Base-by-base conservation (phyloP, 2,113 vertebrate species). In the Myrmophylax atrothorax region DNA sequence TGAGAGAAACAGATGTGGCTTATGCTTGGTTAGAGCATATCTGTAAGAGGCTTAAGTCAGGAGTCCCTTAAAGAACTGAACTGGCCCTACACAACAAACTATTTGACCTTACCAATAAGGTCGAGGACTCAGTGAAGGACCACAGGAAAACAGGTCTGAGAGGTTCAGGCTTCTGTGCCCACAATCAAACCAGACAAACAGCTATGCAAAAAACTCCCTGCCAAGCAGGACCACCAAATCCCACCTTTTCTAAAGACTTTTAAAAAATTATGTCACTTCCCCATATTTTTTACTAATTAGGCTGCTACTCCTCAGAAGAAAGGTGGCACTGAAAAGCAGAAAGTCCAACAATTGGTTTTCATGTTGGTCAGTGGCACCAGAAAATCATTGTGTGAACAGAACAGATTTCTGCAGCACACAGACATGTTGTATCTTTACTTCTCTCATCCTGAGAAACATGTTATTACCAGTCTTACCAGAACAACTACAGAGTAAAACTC, bases 11-110 rank as follows among this genome's bases (percentile, higher is more conserved):
- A 90, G 72, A 81, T 44, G 88, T 47, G 8, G 46, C 86, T 94
- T 89, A 75, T 25, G 58, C 80, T 35, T 47, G 29, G 37, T 59
- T 35, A 37, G 69, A 40, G 55, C 26, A 82, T 76, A 79, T 85
- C 58, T 73, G 31, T 88, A 91, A 90, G n/a, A 73, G 47, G 87
- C 85, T 97, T 88, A 85, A 84, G 42, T 35, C 58, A 55, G 44
- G 62, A 80, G 77, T 35, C 68, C 42, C 68, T 28, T 37, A 19
- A 64, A 75, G 60, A 84, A 77, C 52, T 69, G 68, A 84, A 80
- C 23, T 12, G 49, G 42, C 12, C 44, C 42, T 40, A 33, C 24
- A 73, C n/a, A 70, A 83, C 76, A 74, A 81, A 56, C 62, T 67
- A 50, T 94, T 73, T 81, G 53, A 95, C 87, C 63, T 76, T 46